A percentile compares a stretch with the other conserved stretches of the same genome.
Evolutionary conservation across 2,888 invertebrate genomes (phyloP).

Genomic region (Theristus sp.): DNA sequence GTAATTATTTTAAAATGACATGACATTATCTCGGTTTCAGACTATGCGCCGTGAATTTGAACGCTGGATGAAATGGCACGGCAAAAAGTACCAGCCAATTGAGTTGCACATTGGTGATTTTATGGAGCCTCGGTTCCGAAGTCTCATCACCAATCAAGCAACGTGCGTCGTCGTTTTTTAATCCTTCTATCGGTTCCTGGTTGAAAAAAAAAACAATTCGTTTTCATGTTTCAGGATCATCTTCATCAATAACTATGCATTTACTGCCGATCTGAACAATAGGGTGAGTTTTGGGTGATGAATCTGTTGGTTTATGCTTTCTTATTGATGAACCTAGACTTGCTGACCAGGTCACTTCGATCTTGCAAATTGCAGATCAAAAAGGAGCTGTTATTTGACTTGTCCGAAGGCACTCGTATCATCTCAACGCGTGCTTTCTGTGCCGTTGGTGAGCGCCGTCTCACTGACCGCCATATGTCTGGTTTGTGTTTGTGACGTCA

Average conservation of each 20-base stretch:
- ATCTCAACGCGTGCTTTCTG: constrained; percentile 94
- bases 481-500: constrained; percentile 32
- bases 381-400: constrained; percentile 31
- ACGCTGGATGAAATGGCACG: constrained; percentile 94
- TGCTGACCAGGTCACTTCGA: not conserved
- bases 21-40: not conserved
- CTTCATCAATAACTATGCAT: constrained; percentile 98
- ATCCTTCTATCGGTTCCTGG: not conserved
- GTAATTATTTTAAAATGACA: not conserved
- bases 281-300: not conserved
- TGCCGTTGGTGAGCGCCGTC: constrained; percentile 27
- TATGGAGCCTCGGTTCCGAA: constrained; percentile 68
- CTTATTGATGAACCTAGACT: not conserved
- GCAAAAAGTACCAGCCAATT: constrained; percentile 57
- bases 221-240: constrained; percentile 46
- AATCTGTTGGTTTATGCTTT: not conserved
- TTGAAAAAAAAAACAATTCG: not conserved
- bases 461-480: constrained; percentile 87
- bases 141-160: constrained; percentile 67
- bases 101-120: constrained; percentile 70
- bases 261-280: constrained; percentile 89
- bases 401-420: constrained; percentile 53
- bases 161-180: constrained; percentile 36
- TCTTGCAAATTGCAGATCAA: constrained; percentile 31
- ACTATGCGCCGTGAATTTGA: constrained; percentile 16